A percentile compares a stretch with the other conserved stretches of the same genome.
Conservation (phyloP, 2,797 vertebrate species). For the Eutrigla gurnardus region DNA sequence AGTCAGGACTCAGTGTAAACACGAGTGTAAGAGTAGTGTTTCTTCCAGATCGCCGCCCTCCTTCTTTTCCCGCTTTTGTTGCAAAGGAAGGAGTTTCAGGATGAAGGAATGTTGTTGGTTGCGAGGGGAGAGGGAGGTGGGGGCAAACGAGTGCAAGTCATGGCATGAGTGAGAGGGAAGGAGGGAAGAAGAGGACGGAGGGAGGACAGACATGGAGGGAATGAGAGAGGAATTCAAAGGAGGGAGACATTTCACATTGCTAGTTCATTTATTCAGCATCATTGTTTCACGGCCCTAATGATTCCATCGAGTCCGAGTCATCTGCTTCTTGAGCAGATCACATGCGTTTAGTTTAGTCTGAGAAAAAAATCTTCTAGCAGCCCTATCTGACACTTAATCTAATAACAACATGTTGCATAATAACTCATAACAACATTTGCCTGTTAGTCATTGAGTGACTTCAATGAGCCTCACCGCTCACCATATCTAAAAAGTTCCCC, state of each 20-base stretch:
- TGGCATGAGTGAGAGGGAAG: constrained; percentile 59
- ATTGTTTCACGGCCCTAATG: constrained; percentile 7
- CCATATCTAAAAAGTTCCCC: not conserved
- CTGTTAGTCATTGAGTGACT: not conserved
- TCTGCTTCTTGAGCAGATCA: constrained; percentile 6
- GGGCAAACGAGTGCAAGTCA: constrained; percentile 66
- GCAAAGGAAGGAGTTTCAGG: constrained; percentile 63
- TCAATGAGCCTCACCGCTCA: not conserved
- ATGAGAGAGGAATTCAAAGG: constrained; percentile 41
- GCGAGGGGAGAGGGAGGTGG: constrained; percentile 44
- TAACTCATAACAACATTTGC: not conserved
- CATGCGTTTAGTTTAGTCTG: not conserved
- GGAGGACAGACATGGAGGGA: constrained; percentile 22
- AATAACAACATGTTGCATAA: not conserved
- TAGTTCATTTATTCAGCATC: constrained; percentile 36
- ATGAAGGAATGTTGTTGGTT: constrained; percentile 74
- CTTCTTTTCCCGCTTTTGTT: constrained; percentile 65
- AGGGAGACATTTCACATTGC: constrained; percentile 41
- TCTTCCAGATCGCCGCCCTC: constrained; percentile 52
- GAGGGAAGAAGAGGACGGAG: constrained; percentile 39
- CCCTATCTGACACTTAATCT: not conserved
- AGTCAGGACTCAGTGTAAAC: not conserved
- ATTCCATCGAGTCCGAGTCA: constrained; percentile 28
- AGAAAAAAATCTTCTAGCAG: not conserved
- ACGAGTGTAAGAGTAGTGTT: not conserved